phyloP scores from a whole-genome alignment of 2,888 invertebrate species.

The Euzophera pinguis region DNA sequence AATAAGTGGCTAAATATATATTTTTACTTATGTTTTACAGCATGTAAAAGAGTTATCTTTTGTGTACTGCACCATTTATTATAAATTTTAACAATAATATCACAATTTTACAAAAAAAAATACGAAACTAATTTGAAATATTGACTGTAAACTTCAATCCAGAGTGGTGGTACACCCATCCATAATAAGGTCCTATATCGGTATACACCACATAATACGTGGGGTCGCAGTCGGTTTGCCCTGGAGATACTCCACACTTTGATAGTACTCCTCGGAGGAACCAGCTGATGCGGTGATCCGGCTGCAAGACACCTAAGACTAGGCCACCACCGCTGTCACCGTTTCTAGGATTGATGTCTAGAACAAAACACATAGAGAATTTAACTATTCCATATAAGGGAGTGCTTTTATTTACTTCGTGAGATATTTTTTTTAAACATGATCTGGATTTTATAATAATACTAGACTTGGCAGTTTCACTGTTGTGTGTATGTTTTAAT shows the following conservation, averaged over 20 bases:
- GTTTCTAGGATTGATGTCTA: constrained; percentile 80
- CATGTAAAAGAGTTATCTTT: too few species aligned
- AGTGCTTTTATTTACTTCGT: too few species aligned
- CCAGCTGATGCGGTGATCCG: constrained; percentile 61
- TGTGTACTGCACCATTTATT: neutral
- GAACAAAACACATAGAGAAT: constrained; percentile 17
- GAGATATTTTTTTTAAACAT: too few species aligned
- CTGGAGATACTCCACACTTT: constrained; percentile 52
- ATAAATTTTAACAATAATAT: neutral
- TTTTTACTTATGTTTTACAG: too few species aligned
- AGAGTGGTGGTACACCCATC: constrained; percentile 64
- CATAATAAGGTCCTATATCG: constrained; percentile 63
- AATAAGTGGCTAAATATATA: too few species aligned
- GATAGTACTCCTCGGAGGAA: constrained; percentile 64
- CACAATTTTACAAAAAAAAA: neutral
- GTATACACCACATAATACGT: constrained; percentile 59
- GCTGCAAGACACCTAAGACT: constrained; percentile 54
- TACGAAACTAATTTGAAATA: constrained; percentile 21
- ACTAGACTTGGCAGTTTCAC: too few species aligned
- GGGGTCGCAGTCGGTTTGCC: constrained; percentile 47
- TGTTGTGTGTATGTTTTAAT: too few species aligned
- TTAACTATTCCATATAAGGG: neutral
- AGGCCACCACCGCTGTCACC: constrained; percentile 84
- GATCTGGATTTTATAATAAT: too few species aligned
- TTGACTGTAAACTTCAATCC: constrained; percentile 48